Evolutionary conservation across 37 sponge, comb jelly and placozoan species (phyloP).

Genomic region (Oopsacas minuta): DNA sequence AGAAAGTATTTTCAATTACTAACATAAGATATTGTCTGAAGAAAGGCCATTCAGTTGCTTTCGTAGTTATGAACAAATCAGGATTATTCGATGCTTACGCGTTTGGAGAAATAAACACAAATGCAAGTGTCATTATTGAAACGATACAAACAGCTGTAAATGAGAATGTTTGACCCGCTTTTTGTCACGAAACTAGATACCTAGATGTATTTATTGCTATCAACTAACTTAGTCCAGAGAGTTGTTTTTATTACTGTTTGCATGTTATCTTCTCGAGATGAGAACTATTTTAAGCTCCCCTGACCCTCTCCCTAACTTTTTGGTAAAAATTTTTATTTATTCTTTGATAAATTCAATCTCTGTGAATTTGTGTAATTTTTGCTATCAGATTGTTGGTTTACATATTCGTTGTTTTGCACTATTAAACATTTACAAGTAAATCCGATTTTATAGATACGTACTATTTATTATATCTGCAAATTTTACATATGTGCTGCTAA

Average conservation of each 20-base stretch:
- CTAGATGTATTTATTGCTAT: neutral
- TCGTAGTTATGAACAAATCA: neutral
- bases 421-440: neutral
- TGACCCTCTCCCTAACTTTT: no score
- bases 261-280: neutral
- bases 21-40: conserved; percentile 5
- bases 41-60: neutral
- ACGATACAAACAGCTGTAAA: neutral
- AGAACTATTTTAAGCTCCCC: neutral
- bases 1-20: neutral
- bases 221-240: neutral
- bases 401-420: neutral
- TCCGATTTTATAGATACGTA: neutral
- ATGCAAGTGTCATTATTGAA: neutral
- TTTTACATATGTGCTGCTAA: neutral
- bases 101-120: neutral
- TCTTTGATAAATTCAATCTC: neutral
- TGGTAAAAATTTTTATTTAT: neutral
- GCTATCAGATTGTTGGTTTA: neutral
- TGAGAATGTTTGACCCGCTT: neutral
- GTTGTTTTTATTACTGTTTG: neutral
- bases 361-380: neutral
- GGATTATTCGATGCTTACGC: neutral
- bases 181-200: no score
- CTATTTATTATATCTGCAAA: neutral